Base-by-base conservation (phyloP, 2,888 invertebrate species). In the Carterocephalus palaemon region DNA sequence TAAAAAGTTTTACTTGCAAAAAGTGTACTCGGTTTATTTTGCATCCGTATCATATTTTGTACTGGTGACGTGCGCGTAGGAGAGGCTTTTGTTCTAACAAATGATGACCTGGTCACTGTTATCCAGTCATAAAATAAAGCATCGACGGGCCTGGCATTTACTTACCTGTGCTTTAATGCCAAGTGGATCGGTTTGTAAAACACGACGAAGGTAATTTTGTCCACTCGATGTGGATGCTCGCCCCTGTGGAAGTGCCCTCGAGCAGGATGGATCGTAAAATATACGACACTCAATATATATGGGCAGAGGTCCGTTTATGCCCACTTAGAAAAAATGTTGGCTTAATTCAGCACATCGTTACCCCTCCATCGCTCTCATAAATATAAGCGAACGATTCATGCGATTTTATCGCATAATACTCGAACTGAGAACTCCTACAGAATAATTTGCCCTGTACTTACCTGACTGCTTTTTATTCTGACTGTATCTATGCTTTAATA, bases 241-340 rank as follows among this genome's bases (percentile, higher is more conserved):
- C 66, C 73, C 66, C n/a, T 64, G 56, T 60, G 57, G 56, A 67
- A 80, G 80, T 66, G 65, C 77, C 73, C 82, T 78, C 70, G 57
- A 72, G 68, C 73, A 69, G 63, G 69, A 75, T 72, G 76, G 80
- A 73, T 76, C 84, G 77, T 84, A 83, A 84, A 84, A 84, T 82
- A 82, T 82, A 81, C 74, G 79, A 77, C 72, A 76, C 80, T 83
- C 78, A 80, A 78, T 71, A 80, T 77, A 77, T 76, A 77, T 68
- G 75, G 76, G 66, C 64, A 67, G 69, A 73, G 73, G 70, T 67
- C 68, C 77, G 70, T 81, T 82, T 80, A 82, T 74, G 75, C 75
- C 81, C 83, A 82, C 83, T 84, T 80, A 75, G 74, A 79, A 83
- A 83, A 84, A 82, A 84, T 75, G 78, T 79, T 75, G 75, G 77